Base-by-base conservation (phyloP, 2,113 vertebrate genomes). In the Mellivora capensis region DNA sequence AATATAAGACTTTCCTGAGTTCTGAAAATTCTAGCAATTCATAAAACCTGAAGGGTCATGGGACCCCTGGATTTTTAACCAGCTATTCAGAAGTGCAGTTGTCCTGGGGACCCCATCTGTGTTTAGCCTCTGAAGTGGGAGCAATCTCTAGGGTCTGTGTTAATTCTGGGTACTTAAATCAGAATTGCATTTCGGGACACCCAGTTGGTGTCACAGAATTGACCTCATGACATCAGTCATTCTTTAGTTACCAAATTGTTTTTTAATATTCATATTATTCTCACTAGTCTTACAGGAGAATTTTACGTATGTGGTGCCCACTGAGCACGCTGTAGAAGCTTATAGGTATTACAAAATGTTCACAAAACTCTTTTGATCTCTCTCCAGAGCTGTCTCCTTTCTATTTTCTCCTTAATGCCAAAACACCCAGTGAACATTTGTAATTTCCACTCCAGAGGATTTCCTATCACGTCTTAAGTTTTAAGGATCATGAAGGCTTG, bases 381-480 rank as follows among this genome's bases (percentile, higher is more conserved):
- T 85, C 54, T 81, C 71, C n/a, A 54, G 69, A 62, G 14, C 49
- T 83, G 47, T 81, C 49, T 87, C 49, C 49, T 95, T 89, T 77
- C 79, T 29, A 34, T 90, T 86, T 96, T 89, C 72, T 90, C 31
- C 29, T 39, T 72, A 71, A 67, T 61, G 21, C 29, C 23, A 52
- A 67, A 81, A 62, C 15, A 71, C 31, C 37, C 44, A 39, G 29
- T 44, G 69, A 86, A 80, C n/a, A 39, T 77, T 47, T 84, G 25
- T 94, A 87, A 89, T 91, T 96, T 96, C 67, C 86, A 90, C 91
- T 80, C 44, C 76, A 80, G 39, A 67, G n/a, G 34, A 79, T 72
- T 95, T 94, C 67, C 76, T 89, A 31, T 76, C 23, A 61, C 61
- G n/a, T 44, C 59, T 89, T 93, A 47, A 79, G 34, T 83, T 91